phyloP scores from a whole-genome alignment of 1,140 invertebrate genomes.

The Laupala kohalensis region DNA sequence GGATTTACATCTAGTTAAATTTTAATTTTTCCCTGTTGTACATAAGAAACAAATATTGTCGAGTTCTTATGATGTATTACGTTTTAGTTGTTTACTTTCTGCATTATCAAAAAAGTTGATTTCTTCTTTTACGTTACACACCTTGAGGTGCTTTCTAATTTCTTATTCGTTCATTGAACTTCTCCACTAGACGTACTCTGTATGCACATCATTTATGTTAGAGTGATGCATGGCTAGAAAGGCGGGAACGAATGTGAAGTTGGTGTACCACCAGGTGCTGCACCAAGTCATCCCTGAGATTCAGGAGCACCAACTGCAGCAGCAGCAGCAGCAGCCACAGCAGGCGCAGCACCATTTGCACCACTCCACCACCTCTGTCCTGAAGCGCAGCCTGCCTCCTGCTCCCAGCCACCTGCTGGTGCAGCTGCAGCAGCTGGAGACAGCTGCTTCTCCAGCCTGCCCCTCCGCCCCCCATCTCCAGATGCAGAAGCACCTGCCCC shows the following conservation, averaged over 20 bases:
- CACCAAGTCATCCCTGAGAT: neutral
- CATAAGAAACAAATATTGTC: no score
- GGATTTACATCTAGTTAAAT: no score
- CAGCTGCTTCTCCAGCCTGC: slow-evolving; percentile 5
- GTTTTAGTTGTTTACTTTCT: no score
- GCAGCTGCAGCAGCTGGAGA: slow-evolving; percentile 29
- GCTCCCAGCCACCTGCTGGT: slow-evolving; percentile 30
- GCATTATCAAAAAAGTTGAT: no score
- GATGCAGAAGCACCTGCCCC: slow-evolving; percentile 21
- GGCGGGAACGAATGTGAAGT: neutral
- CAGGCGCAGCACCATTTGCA: neutral
- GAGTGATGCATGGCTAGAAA: no score
- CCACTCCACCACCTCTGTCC: neutral
- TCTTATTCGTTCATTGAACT: no score
- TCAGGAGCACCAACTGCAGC: slow-evolving; percentile 17
- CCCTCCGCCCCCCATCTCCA: slow-evolving; percentile 10
- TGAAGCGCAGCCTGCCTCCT: slow-evolving; percentile 19
- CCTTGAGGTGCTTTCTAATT: no score
- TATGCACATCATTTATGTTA: no score
- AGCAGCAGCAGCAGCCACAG: slow-evolving; percentile 12
- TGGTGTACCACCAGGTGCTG: slow-evolving; percentile 4
- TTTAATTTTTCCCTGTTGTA: no score
- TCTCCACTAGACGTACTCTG: no score
- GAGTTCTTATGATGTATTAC: no score
- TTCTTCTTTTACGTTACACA: no score